phyloP scores from a whole-genome alignment of 2,113 vertebrate genomes.

The Pipra filicauda region DNA sequence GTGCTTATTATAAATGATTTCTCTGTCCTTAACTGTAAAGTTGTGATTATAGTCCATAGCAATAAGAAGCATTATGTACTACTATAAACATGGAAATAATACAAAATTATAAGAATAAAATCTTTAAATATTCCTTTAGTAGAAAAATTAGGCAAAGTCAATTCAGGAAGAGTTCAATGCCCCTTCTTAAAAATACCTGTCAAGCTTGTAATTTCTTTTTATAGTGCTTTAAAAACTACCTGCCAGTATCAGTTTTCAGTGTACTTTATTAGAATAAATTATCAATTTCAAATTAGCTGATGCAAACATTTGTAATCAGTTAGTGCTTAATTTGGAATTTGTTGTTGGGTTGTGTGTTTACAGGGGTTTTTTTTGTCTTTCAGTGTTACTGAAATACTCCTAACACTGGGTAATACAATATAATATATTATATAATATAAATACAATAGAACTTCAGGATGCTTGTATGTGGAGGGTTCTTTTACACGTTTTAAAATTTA shows the following conservation, averaged over 20 bases:
- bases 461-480: background rate
- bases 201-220: background rate
- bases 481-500: background rate
- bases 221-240: background rate
- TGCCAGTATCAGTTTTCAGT: background rate
- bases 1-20: background rate
- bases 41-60: background rate
- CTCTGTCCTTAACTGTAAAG: background rate
- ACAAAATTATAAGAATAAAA: background rate
- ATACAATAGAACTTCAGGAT: background rate
- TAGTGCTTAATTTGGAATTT: background rate
- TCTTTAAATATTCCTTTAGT: background rate
- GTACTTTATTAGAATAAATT: background rate
- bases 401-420: background rate
- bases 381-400: background rate
- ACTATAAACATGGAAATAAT: background rate
- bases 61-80: background rate
- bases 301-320: background rate
- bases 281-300: background rate
- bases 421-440: background rate
- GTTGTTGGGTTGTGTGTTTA: background rate
- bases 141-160: background rate
- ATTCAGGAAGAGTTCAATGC: background rate
- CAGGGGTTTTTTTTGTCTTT: background rate
- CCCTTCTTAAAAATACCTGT: background rate